A percentile compares a stretch with the other conserved stretches of the same genome.
These are phyloP conservation scores for Phania funesta DNA, from an alignment of 2,888 invertebrate genomes.

Conservation along the genomic window DNA sequence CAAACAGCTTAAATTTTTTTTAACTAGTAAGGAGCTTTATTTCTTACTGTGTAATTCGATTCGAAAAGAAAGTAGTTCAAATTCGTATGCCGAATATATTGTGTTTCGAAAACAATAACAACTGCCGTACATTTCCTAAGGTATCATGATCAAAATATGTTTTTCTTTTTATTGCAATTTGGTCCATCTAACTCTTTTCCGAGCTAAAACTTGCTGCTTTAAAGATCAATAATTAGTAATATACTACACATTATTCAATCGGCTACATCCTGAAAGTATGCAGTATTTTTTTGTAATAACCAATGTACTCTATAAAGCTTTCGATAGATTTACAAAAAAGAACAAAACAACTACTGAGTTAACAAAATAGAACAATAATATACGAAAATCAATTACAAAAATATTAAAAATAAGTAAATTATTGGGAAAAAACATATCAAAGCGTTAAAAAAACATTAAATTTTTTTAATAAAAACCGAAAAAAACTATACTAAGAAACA, in stretches of 20 bases:
- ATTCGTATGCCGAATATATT: too few relatives aligned
- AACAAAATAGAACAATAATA: constrained; percentile 29
- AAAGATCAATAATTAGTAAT: too few relatives aligned
- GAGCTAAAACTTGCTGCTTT: neutral
- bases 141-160: too few relatives aligned
- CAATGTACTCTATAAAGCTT: constrained; percentile 1
- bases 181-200: too few relatives aligned
- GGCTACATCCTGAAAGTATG: constrained; percentile 41
- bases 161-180: too few relatives aligned
- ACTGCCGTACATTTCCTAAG: too few relatives aligned
- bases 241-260: neutral
- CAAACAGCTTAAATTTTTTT: too few relatives aligned
- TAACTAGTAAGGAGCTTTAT: too few relatives aligned
- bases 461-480: constrained; percentile 1
- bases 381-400: neutral
- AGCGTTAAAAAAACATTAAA: neutral
- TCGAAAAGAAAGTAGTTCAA: too few relatives aligned
- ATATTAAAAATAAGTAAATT: neutral
- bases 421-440: constrained; percentile 35
- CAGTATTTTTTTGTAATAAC: constrained; percentile 2
- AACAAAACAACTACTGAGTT: constrained; percentile 3
- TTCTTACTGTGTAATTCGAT: too few relatives aligned
- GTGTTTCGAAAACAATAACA: too few relatives aligned
- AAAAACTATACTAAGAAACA: neutral
- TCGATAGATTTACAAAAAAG: constrained; percentile 13